Conservation (phyloP, 2,888 invertebrate genomes). For the Agrotis ipsilon region DNA sequence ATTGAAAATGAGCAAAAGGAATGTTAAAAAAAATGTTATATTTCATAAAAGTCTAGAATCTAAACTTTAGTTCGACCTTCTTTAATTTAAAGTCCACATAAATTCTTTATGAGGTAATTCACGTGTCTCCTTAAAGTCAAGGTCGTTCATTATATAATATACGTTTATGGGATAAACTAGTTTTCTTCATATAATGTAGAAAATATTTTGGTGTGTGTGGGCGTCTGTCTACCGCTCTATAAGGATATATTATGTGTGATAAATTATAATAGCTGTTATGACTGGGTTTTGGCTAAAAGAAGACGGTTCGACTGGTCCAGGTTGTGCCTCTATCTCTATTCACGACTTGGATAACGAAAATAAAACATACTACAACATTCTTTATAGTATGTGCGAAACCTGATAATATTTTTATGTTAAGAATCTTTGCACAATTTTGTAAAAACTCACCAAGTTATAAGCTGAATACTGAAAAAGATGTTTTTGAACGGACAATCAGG, state of each 20-base stretch:
- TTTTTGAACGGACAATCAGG: too few species aligned
- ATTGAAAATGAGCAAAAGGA: slow-evolving; percentile 7
- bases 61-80: slow-evolving; percentile 14
- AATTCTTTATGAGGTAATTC: slow-evolving; percentile 24
- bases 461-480: too few species aligned
- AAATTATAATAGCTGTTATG: slow-evolving; percentile 27
- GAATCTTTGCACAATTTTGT: too few species aligned
- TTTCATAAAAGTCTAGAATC: slow-evolving; percentile 8
- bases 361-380: not conserved
- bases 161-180: slow-evolving; percentile 43
- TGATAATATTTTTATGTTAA: too few species aligned
- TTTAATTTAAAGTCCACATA: slow-evolving; percentile 20
- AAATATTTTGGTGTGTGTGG: slow-evolving; percentile 36
- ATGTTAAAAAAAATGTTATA: slow-evolving; percentile 3
- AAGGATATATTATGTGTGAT: slow-evolving; percentile 7
- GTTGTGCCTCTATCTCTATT: not conserved
- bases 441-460: too few species aligned
- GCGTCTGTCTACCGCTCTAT: slow-evolving; percentile 25
- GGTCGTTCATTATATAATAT: slow-evolving; percentile 31
- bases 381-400: too few species aligned
- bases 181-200: slow-evolving; percentile 33
- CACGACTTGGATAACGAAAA: not conserved
- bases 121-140: slow-evolving; percentile 44
- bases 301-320: not conserved
- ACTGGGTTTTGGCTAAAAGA: slow-evolving; percentile 11